These are phyloP conservation scores for Acanthopleura granulata DNA, from an alignment of 2,888 invertebrate species.

Conservation along the genomic window DNA sequence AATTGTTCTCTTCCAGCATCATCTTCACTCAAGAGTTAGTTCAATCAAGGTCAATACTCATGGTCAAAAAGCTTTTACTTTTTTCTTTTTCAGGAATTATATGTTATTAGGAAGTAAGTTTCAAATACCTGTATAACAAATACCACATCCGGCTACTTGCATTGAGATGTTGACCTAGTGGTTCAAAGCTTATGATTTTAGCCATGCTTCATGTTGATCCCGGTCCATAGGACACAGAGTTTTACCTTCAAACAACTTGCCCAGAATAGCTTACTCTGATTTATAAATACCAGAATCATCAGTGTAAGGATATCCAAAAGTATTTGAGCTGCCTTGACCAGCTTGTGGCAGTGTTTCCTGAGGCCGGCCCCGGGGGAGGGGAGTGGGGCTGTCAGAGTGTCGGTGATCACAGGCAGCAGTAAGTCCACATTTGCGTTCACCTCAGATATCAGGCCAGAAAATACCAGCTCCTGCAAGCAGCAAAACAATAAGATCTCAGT, in stretches of 20 bases:
- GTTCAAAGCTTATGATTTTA: too few relatives aligned
- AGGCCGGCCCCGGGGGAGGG: constrained; percentile 40
- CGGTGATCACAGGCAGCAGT: constrained; percentile 51
- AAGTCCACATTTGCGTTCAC: constrained; percentile 42
- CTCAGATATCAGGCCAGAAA: constrained; percentile 34
- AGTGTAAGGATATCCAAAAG: constrained; percentile 37
- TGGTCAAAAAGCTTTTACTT: too few relatives aligned
- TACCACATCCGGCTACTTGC: too few relatives aligned
- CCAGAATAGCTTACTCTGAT: too few relatives aligned
- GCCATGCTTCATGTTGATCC: too few relatives aligned
- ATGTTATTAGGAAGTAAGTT: too few relatives aligned
- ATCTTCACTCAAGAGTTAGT: constrained; percentile 52
- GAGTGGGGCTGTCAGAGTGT: constrained; percentile 33
- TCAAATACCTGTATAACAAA: too few relatives aligned
- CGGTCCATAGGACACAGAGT: too few relatives aligned
- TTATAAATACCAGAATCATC: background rate
- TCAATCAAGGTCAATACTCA: constrained; percentile 15
- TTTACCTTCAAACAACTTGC: too few relatives aligned
- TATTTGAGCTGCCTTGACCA: constrained; percentile 54
- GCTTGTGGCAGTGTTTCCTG: constrained; percentile 46
- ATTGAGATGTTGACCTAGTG: too few relatives aligned
- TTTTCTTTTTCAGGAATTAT: too few relatives aligned
- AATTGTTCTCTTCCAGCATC: constrained; percentile 47
- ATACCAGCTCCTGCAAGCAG: constrained; percentile 46
- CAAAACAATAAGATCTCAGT: background rate